Base-by-base conservation (phyloP, 2,113 vertebrate species). In the Phycodurus eques region DNA sequence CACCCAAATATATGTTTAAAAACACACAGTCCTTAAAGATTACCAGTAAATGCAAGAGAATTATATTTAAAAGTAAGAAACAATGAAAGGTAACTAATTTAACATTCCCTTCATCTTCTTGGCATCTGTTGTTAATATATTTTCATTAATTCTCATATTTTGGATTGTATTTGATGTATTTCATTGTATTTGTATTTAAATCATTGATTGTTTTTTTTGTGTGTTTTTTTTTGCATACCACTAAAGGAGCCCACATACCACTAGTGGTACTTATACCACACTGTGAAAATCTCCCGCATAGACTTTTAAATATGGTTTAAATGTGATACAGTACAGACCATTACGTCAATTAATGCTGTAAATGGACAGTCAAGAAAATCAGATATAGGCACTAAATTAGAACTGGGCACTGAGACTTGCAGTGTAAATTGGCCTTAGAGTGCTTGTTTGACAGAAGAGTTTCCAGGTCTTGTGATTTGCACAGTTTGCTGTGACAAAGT, bases 401-500 rank as follows among this genome's bases (percentile, higher is more conserved):
- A 59, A 59, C 20, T 22, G 10, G 9, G n/a, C 9, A 22, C 8
- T 56, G n/a, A 56, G 20, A n/a, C 53, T 22, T 56, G 51, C 20
- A 11, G 53, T 11, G n/a, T 56, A 56, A 56, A 56, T 61, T 35
- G 59, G 31, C 59, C 42, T 5, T 1, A 0, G 3, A 3, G 39
- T 14, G 19, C 60, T 46, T 44, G 17, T 12, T 47, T 62, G 66
- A 53, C 27, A 31, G 12, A 12, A 35, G 19, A 31, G 7, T 70
- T 62, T 69, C 13, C n/a, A 7, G 13, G 43, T 67, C 44, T 19
- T 27, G 31, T 20, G 22, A 11, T 68, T 22, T 53, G 71, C 66
- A 66, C 54, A 17, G 14, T 61, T 72, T 66, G 62, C 71, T 54
- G 44, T 51, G 74, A 76, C 73, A 73, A 71, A 83, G 68, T 74